Conservation (phyloP, 2,888 invertebrate genomes). For the Heliconius ismenius region DNA sequence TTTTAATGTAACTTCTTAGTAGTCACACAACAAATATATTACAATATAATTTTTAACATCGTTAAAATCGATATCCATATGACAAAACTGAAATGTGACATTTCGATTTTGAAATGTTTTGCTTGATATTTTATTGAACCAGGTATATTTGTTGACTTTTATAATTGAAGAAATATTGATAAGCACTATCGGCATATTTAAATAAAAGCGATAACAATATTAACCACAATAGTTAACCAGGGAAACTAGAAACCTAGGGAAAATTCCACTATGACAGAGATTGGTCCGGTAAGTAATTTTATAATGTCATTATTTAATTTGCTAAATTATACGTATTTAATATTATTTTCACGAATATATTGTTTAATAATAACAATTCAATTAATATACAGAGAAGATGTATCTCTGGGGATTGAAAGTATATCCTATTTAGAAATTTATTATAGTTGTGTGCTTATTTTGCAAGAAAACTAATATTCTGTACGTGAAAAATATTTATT, state of each 20-base stretch:
- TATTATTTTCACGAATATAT: background rate
- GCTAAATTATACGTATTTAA: background rate
- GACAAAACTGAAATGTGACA: background rate
- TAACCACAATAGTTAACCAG: background rate
- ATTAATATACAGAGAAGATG: background rate
- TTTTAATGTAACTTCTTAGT: background rate
- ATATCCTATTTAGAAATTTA: too few species aligned
- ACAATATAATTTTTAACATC: background rate
- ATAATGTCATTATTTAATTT: background rate
- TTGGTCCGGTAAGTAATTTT: slow-evolving; percentile 51
- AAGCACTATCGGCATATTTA: slow-evolving; percentile 8
- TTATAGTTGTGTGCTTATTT: background rate
- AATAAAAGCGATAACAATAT: background rate
- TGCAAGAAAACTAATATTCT: background rate
- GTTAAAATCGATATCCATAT: slow-evolving; percentile 3
- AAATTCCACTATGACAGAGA: slow-evolving; percentile 49
- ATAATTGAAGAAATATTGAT: slow-evolving; percentile 1
- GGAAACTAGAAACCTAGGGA: too few species aligned
- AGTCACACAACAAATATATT: too few species aligned
- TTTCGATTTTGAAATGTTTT: background rate
- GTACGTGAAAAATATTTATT: background rate
- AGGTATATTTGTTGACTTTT: slow-evolving; percentile 1
- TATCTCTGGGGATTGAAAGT: too few species aligned
- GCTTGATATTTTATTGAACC: background rate
- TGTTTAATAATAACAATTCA: background rate